Base-by-base conservation (phyloP, 2,113 vertebrate species). In the Pyrgilauda ruficollis region DNA sequence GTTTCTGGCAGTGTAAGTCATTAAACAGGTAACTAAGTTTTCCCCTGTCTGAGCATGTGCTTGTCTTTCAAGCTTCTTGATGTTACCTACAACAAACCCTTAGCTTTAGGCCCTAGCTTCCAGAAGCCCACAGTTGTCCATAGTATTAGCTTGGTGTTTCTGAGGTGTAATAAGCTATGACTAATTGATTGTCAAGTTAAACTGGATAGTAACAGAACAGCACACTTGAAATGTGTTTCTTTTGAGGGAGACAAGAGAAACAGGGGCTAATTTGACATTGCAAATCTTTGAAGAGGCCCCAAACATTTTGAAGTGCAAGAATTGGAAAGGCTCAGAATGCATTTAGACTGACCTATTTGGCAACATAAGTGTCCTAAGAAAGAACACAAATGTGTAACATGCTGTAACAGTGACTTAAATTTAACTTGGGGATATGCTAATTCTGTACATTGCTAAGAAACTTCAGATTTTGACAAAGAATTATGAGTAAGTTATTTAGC, bases 351-450 rank as follows among this genome's bases (percentile, higher is more conserved):
- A 6, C 3, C 21, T 73, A 10, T 22, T 56, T 39, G 41, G 17
- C 19, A 73, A 22, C 2, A 0, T 8, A 9, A n/a, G 20, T 43
- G 24, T 58, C 44, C 11, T 77, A 52, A 82, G 72, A 43, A 67
- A 68, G 44, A 68, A 14, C 20, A 41, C 0, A 3, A 10, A 5
- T 19, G 74, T 1, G 0, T 80, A 49, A 66, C 11, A 8, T 56
- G 33, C 27, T 66, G 24, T 91, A 18, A 49, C 5, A 24, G 5
- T 66, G n/a, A 49, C 31, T 44, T 74, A 56, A 73, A 64, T 44
- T 43, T 47, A 35, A 27, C 46, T 63, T 35, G 24, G 23, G 8
- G 5, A 41, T 69, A 11, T 69, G 19, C 8, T 31, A 53, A 5
- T 77, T 77, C 30, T 84, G 17, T 21, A 46, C 7, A 28, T 70